Percentiles rank a stretch among this genome's conserved stretches.
Conservation (phyloP, 2,113 vertebrate genomes). For the Nipponia nippon region DNA sequence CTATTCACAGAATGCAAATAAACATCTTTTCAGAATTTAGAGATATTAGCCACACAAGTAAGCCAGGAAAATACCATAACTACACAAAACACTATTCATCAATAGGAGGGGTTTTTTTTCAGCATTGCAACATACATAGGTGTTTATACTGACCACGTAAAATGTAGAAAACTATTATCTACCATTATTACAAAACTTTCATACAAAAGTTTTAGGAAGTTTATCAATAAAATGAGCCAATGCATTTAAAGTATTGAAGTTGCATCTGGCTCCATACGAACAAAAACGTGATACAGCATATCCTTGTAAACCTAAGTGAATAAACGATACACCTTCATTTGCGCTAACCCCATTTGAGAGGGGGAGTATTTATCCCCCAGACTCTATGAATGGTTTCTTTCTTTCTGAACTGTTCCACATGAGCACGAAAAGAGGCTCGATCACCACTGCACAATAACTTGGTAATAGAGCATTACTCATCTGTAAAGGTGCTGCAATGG, state of each 20-base stretch:
- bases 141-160: background rate
- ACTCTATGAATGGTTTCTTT: background rate
- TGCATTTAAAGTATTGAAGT: background rate
- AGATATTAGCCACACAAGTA: background rate
- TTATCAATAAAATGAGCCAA: background rate
- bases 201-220: background rate
- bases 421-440: background rate
- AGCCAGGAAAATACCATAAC: background rate
- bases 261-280: background rate
- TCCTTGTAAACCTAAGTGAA: background rate
- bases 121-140: background rate
- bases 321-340: background rate
- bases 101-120: background rate
- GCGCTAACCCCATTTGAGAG: background rate
- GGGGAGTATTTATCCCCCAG: background rate
- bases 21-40: background rate
- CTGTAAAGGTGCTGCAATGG: background rate
- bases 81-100: background rate
- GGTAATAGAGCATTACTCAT: rapidly evolving
- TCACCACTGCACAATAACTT: background rate
- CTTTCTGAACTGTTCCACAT: background rate
- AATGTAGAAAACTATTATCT: background rate
- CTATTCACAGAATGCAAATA: background rate
- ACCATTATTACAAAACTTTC: background rate
- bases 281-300: background rate